Evolutionary conservation across 2,888 invertebrate genomes (phyloP).

Genomic region (Cerastis rubricosa): DNA sequence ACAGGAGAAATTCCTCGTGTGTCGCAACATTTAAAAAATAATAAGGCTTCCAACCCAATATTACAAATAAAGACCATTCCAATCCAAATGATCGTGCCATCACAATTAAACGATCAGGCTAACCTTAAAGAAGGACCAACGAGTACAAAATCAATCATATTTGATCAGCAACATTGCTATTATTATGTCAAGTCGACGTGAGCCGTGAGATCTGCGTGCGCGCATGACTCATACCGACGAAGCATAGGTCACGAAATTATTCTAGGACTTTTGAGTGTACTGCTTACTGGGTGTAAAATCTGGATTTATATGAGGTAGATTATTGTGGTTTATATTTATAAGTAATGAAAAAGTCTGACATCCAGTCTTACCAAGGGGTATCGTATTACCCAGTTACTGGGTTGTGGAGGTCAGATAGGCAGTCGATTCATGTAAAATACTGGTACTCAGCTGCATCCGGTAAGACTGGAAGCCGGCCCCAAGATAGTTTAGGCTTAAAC

Average conservation of each 20-base stretch:
- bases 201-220: conserved; percentile 65
- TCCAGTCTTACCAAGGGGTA: no score
- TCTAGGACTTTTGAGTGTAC: conserved; percentile 44
- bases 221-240: conserved; percentile 65
- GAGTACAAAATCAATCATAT: conserved; percentile 67
- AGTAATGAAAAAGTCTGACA: no score
- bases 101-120: conserved; percentile 51
- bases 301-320: conserved; percentile 9
- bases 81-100: conserved; percentile 40
- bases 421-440: no score
- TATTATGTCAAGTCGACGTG: conserved; percentile 69
- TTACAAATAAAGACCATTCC: neutral
- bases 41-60: conserved; percentile 7
- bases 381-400: no score
- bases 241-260: conserved; percentile 67
- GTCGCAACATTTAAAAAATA: no score
- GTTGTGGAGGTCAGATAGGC: no score
- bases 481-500: no score
- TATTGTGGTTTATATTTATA: neutral
- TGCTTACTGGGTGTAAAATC: conserved; percentile 50
- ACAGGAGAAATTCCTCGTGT: no score
- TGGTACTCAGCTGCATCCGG: no score
- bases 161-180: conserved; percentile 68
- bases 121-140: conserved; percentile 60
- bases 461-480: no score